Evolutionary conservation across 2,888 invertebrate species (phyloP).

Genomic region (Dolomedes plantarius): DNA sequence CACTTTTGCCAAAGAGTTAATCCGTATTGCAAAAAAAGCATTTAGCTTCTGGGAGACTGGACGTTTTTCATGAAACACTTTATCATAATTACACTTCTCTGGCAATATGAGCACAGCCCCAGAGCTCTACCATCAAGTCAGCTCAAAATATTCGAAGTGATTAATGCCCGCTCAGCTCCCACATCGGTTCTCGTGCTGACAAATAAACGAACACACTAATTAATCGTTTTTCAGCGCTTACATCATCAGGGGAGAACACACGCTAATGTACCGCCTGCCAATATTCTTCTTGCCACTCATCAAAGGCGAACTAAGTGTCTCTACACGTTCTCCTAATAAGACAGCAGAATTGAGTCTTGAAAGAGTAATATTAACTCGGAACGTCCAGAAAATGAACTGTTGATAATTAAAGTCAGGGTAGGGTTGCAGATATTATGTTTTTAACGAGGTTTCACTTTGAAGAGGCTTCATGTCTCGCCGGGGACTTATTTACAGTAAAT

Average conservation of each 20-base stretch:
- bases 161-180: conserved; percentile 34
- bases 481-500: too few relatives aligned
- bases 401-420: background rate
- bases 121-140: background rate
- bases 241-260: background rate
- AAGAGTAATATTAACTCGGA: background rate
- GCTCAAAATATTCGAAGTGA: conserved; percentile 11
- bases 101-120: too few relatives aligned
- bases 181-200: conserved; percentile 45
- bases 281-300: background rate
- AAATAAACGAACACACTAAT: conserved; percentile 52
- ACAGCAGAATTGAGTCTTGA: background rate
- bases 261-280: background rate
- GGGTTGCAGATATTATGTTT: background rate
- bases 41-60: too few relatives aligned
- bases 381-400: background rate
- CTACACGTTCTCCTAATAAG: background rate
- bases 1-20: too few relatives aligned
- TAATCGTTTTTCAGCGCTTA: conserved; percentile 43
- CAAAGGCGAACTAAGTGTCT: background rate
- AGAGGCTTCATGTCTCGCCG: background rate
- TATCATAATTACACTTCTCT: too few relatives aligned
- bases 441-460: background rate
- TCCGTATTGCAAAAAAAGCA: too few relatives aligned
- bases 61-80: too few relatives aligned